These are phyloP conservation scores for Drosophila cardini DNA, from an alignment of 1,140 invertebrate genomes.

Conservation along the genomic window DNA sequence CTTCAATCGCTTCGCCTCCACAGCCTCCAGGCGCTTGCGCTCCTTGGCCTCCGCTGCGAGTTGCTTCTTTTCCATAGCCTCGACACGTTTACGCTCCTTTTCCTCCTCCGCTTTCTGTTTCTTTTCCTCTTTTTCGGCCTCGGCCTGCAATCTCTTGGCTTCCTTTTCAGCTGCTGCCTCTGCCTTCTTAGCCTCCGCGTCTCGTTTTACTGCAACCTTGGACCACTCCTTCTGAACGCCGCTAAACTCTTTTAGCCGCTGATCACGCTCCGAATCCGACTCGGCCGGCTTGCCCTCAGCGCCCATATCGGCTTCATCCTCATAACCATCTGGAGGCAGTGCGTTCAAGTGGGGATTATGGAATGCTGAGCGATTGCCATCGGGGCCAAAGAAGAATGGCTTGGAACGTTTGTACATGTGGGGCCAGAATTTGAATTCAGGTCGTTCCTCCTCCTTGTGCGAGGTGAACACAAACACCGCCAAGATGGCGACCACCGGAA, in stretches of 20 bases:
- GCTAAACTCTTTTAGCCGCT: constrained; percentile 38
- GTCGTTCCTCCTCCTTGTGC: constrained; percentile 79
- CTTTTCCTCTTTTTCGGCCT: constrained; percentile 29
- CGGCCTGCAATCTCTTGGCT: constrained; percentile 15
- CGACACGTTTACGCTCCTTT: constrained; percentile 1
- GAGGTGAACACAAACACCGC: constrained; percentile 39
- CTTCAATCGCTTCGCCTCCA: constrained; percentile 1
- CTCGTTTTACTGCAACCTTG: constrained; percentile 20
- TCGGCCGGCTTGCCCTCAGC: constrained; percentile 31
- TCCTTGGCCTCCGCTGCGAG: constrained; percentile 2
- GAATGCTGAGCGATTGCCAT: constrained; percentile 91
- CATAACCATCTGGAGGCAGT: constrained; percentile 91
- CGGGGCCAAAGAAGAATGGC: constrained; percentile 93
- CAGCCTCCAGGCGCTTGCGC: neutral
- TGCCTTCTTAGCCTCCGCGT: constrained; percentile 27
- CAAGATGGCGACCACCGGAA: constrained; percentile 50
- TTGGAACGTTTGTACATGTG: constrained; percentile 89
- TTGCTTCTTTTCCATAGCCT: constrained; percentile 3
- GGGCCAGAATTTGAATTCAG: constrained; percentile 89
- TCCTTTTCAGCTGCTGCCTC: constrained; percentile 18
- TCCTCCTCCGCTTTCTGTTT: neutral
- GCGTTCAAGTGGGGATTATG: constrained; percentile 90
- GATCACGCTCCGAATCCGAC: constrained; percentile 29
- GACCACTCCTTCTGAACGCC: constrained; percentile 44
- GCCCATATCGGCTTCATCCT: constrained; percentile 84